Base-by-base conservation (phyloP, 2,797 vertebrate genomes). In the Mycteria americana region DNA sequence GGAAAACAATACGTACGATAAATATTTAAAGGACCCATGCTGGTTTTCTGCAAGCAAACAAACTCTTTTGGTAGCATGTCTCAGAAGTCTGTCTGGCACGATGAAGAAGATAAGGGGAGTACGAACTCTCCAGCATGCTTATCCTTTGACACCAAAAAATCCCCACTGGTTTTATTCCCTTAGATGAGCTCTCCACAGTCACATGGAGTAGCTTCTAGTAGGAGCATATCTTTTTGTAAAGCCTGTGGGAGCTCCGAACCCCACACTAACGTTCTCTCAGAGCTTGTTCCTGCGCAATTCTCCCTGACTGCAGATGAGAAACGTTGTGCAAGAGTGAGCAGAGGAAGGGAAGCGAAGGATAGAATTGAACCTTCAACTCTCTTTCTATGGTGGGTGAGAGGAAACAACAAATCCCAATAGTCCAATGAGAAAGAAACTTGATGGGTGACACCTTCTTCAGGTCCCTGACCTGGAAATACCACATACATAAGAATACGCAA, bases 251-350 rank as follows among this genome's bases (percentile, higher is more conserved):
- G 82, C 76, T 70, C 76, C 41, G 60, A 93, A 92, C 41, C 19
- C 41, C 0, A 0, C 24, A 37, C 17, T 60, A 50, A 46, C 0
- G 0, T 60, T 81, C 69, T 33, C 60, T 73, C 28, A 25, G 35
- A 46, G 35, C 63, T 86, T 53, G 69, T 15, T 85, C 76, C 65
- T 76, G 50, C 1, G 3, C 39, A 79, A 2, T 64, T 78, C 74
- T 83, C 53, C 64, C 48, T 57, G 72, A 33, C 31, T 60, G 72
- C 60, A 37, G 46, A 63, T 45, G 46, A 77, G 48, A 85, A 67
- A 6, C 1, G 1, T 35, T 70, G 62, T 85, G 51, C 51, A 45
- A 21, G 74, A 76, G 39, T 4, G 18, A 74, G 59, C 39, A 95
- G 82, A 84, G 62, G 50, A 68, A 69, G 37, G 41, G 43, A 88